These are phyloP conservation scores for Synergus gifuensis DNA, from an alignment of 2,888 invertebrate species.

Conservation along the genomic window DNA sequence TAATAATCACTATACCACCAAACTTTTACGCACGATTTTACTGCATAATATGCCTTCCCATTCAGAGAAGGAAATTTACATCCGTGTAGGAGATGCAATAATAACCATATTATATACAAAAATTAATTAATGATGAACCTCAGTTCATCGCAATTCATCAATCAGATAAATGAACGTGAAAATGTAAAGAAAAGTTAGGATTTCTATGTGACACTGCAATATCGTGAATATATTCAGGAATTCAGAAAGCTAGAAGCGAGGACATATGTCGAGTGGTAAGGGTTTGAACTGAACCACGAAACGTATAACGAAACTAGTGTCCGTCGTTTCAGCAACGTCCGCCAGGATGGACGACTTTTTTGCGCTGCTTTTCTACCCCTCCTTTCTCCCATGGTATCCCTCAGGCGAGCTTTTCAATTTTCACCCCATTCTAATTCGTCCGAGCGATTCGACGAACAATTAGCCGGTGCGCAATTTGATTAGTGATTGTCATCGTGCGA, in stretches of 20 bases:
- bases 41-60: too few species aligned
- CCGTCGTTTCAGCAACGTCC: constrained; percentile 38
- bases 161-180: constrained; percentile 57
- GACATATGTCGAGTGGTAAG: constrained; percentile 51
- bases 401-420: constrained; percentile 67
- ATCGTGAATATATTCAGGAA: constrained; percentile 62
- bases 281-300: constrained; percentile 43
- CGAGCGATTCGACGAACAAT: constrained; percentile 70
- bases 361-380: constrained; percentile 42
- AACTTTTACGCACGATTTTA: too few species aligned
- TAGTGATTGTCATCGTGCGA: constrained; percentile 72
- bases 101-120: too few species aligned
- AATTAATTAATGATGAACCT: too few species aligned
- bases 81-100: too few species aligned
- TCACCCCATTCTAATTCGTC: constrained; percentile 65
- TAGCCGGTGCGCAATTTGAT: constrained; percentile 73
- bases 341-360: constrained; percentile 52
- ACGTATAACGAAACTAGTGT: constrained; percentile 49
- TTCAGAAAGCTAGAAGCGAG: constrained; percentile 59
- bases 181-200: constrained; percentile 55
- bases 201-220: constrained; percentile 33
- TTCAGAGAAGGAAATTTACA: too few species aligned
- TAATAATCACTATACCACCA: too few species aligned
- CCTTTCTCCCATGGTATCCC: constrained; percentile 49
- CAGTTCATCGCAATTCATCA: constrained; percentile 37